These are phyloP conservation scores for Dyspetes luteomarginatus DNA, from an alignment of 2,888 invertebrate genomes.

Conservation along the genomic window DNA sequence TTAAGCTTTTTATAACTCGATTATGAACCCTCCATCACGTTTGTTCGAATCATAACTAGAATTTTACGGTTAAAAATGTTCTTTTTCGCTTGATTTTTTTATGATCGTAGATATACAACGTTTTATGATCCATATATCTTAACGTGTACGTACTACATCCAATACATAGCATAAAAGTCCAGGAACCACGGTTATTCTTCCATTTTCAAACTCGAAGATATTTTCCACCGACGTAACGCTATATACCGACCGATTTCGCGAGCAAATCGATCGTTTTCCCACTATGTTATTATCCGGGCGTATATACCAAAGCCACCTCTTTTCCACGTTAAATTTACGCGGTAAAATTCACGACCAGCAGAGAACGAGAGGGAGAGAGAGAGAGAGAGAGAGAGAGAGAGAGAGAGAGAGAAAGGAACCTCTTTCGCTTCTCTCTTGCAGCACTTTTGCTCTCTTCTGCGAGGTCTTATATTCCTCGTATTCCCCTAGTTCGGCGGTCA, in stretches of 20 bases:
- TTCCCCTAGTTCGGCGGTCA: constrained; percentile 41
- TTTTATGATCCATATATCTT: no score
- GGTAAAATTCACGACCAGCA: constrained; percentile 46
- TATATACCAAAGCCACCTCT: not conserved
- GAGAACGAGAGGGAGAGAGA: no score
- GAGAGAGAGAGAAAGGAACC: not conserved
- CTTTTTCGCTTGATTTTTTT: not conserved
- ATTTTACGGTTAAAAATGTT: no score
- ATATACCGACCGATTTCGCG: constrained; percentile 15
- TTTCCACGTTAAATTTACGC: constrained; percentile 2
- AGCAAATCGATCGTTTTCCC: constrained; percentile 33
- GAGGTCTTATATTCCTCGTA: not conserved
- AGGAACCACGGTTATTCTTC: constrained; percentile 12
- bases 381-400: not conserved
- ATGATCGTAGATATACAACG: not conserved
- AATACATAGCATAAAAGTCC: not conserved
- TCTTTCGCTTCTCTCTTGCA: not conserved
- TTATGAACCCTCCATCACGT: no score
- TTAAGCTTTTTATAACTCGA: not conserved
- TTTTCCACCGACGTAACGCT: not conserved
- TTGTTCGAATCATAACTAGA: no score
- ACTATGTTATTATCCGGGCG: not conserved
- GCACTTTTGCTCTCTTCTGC: not conserved
- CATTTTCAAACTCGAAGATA: constrained; percentile 5
- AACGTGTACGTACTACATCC: not conserved